Base-by-base conservation (phyloP, 2,797 vertebrate species). In the Pagetopsis macropterus region DNA sequence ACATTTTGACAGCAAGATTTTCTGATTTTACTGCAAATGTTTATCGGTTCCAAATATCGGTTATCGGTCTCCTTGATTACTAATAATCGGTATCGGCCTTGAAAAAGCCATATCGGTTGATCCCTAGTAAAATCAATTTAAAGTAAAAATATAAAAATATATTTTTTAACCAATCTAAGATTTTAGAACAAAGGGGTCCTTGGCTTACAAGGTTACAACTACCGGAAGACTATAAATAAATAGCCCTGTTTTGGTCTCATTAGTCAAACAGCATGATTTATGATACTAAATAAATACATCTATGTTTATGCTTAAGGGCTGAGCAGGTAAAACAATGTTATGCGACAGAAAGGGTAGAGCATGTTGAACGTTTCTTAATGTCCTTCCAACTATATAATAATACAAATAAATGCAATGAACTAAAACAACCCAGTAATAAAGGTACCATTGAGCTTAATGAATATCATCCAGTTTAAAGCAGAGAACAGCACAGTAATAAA, bases 241-340 rank as follows among this genome's bases (percentile, higher is more conserved):
- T 51, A 52, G 44, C 57, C 10, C 56, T 60, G 51, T 57, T 79
- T 74, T 68, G 23, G n/a, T 58, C 31, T 66, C 23, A 70, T 79
- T 70, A 75, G 21, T 65, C 46, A 63, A 41, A 59, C 45, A 46
- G 44, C 15, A 60, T 57, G 15, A 66, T 70, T 66, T 63, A 69
- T 68, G 37, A 7, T 48, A 50, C 60, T 50, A 33, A 70, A 71
- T 19, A 63, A 65, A 4, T n/a, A 48, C 50, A 76, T 76, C 41
- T 73, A 49, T 23, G 5, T 52, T 73, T 56, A 41, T 57, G 45
- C 45, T 72, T 27, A 19, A 56, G 63, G 55, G 17, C 51, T 70
- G 23, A 41, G 54, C 33, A 37, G 40, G 33, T 19, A 65, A 68
- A 64, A 59, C 9, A 65, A 69, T 16, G 21, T 17, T 3, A 31